Evolutionary conservation across 1,140 invertebrate genomes (phyloP).

Genomic region (Eupristina koningsbergeri): DNA sequence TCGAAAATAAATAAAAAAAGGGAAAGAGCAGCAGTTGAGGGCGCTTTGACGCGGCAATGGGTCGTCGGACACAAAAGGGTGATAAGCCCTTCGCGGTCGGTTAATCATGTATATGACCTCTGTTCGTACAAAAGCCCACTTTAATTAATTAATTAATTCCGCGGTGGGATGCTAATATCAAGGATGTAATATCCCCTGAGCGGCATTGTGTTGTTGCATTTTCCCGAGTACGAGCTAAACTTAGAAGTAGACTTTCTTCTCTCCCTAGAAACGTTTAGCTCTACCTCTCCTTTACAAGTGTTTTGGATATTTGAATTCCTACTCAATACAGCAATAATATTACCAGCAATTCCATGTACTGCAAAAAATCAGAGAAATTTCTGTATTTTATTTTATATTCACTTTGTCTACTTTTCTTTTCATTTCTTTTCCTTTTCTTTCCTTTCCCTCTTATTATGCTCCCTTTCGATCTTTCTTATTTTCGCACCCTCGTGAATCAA

Average conservation of each 20-base stretch:
- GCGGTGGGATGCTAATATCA: constrained; percentile 67
- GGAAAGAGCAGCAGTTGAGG: background rate
- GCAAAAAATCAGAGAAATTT: constrained; percentile 17
- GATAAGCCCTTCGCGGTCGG: constrained; percentile 14
- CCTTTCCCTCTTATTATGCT: constrained; percentile 33
- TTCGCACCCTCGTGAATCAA: constrained; percentile 52
- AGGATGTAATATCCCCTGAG: constrained; percentile 1
- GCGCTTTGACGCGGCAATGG: background rate
- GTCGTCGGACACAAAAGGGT: background rate
- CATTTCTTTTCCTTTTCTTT: constrained; percentile 28
- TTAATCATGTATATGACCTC: constrained; percentile 38
- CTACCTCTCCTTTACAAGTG: no score
- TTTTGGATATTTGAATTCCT: no score
- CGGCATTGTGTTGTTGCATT: background rate
- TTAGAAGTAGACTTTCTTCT: no score
- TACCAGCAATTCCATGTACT: background rate
- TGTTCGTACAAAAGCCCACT: constrained; percentile 54
- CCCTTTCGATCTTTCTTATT: constrained; percentile 54
- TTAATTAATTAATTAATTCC: constrained; percentile 74
- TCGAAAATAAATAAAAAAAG: background rate
- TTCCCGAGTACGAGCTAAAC: no score
- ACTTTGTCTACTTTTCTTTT: constrained; percentile 33
- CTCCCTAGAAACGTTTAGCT: no score
- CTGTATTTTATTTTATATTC: constrained; percentile 1
- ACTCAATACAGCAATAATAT: background rate